These are phyloP conservation scores for Thalpophila matura DNA, from an alignment of 2,888 invertebrate species.

Conservation along the genomic window DNA sequence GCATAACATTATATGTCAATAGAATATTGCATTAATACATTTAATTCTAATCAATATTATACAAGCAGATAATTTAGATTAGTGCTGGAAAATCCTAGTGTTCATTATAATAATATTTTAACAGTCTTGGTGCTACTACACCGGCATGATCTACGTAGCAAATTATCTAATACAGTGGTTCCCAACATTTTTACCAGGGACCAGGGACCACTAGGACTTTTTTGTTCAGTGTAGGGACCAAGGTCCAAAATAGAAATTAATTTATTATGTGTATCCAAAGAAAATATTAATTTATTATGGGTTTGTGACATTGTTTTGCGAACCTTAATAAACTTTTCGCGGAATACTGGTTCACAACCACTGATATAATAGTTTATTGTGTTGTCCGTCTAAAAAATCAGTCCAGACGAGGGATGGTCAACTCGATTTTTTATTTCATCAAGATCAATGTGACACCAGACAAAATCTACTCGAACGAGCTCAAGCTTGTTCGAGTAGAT, in stretches of 20 bases:
- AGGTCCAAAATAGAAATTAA: too few relatives aligned
- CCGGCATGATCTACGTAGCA: slow-evolving; percentile 17
- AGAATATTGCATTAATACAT: slow-evolving; percentile 51
- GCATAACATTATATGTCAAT: slow-evolving; percentile 60
- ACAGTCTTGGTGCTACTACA: slow-evolving; percentile 21
- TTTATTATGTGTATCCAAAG: too few relatives aligned
- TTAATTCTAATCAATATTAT: slow-evolving; percentile 48
- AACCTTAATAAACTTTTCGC: too few relatives aligned
- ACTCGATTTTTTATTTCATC: slow-evolving; percentile 8
- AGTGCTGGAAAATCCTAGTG: slow-evolving; percentile 50
- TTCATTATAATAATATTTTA: slow-evolving; percentile 23
- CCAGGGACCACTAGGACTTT: too few relatives aligned
- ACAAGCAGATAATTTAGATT: slow-evolving; percentile 49
- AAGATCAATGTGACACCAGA: background rate
- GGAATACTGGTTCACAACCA: too few relatives aligned
- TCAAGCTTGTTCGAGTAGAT: slow-evolving; percentile 20
- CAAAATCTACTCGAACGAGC: too few relatives aligned
- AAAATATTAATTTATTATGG: background rate
- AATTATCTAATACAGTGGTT: slow-evolving; percentile 21
- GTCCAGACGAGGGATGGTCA: slow-evolving; percentile 28
- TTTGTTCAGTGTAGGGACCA: too few relatives aligned
- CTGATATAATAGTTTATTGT: too few relatives aligned
- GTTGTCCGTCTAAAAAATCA: slow-evolving; percentile 31
- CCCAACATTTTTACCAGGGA: too few relatives aligned
- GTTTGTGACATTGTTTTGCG: too few relatives aligned